Evolutionary conservation across 2,113 vertebrate genomes (phyloP), one percentile per base, ranked within the genome.

Genomic region (Lepus americanus): DNA sequence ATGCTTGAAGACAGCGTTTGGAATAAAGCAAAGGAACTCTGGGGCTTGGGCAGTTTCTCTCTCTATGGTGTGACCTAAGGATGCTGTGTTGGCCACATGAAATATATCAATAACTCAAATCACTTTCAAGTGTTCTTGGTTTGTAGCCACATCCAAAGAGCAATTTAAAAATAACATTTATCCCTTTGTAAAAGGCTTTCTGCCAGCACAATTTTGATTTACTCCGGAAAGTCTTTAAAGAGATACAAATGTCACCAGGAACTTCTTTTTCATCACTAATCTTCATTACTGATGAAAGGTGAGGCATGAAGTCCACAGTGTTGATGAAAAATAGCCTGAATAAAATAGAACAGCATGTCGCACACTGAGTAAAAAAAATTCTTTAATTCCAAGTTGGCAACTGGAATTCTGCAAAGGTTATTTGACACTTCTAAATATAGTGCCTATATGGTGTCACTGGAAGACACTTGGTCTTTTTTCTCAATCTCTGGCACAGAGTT

Each of bases 231-330:
- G 31, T 77, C 9, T 67, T 77, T 9, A n/a, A 90, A 33, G 27
- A 87, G 89, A 77, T 44, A 74, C 36, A 87, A 90, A 74, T 87
- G 63, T 83, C 85, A 92, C 70, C 74, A 87, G 74, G 70, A 78
- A 74, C 33, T n/a, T 53, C 64, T 55, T 86, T 87, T 89, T 94
- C 63, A 77, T 72, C 74, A 82, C 44, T 76, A 69, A 49, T 51
- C 89, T 89, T 90, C 44, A 51, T 70, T n/a, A 49, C 33, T 86
- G 76, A 87, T 82, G 53, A 82, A 90, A 82, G 55, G 36, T 64
- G 13, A 92, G 17, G 8, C 70, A 55, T 59, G 44, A 77, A 87
- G 23, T n/a, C 2, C 31, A 76, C 17, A 76, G 1, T 23, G 2
- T 23, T 76, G 36, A 63, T 51, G 49, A 1, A 80, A 76, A 51